Evolutionary conservation across 2,888 invertebrate genomes (phyloP), one percentile per base, ranked within the genome.

Genomic region (Cyclophora punctaria): DNA sequence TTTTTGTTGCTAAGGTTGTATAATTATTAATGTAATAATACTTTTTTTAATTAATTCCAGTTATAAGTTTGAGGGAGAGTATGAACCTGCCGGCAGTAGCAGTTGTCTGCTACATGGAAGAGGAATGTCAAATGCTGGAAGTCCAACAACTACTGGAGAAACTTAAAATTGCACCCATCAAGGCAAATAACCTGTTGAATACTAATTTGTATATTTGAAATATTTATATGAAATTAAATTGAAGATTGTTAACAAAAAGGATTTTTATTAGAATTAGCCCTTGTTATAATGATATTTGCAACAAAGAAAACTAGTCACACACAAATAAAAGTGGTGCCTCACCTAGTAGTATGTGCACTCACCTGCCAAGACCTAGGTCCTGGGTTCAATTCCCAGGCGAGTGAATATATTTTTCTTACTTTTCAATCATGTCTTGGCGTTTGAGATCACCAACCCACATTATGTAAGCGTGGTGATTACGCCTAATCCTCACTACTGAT

Each of bases 131-230:
- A 57, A 69, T 77, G 44, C 63, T 71, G 46, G 78, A 78, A 57
- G 54, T 88, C 44, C 71, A 80, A 50, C 61, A 63, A 48, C 60
- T 86, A 34, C 64, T 87, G 45, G 63, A 71, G 52, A 69, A 77
- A 52, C 58, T 84, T 0, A 62, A 78, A 52, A 69, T 87, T 44
- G 62, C 75, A n/a, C 60, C 73, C 46, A 60, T 63, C 42, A 65
- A 67, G 50, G 61, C 63, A 43, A 70, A 56, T 51, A 69, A 59
- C 62, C 55, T 81, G 42, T 63, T 78, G 4, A 79, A 71, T 59
- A 80, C 83, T 3, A 87, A 87, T 71, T 73, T 88, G 52, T 88
- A 88, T 56, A 82, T 85, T 62, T 84, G 56, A 81, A 58, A 47
- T 41, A 34, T 37, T 20, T 20, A 20, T 20, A 20, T 20, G 20